Percentiles rank a stretch among this genome's conserved stretches.
These are phyloP conservation scores for Electrona antarctica DNA, from an alignment of 2,113 vertebrate genomes.

Conservation along the genomic window DNA sequence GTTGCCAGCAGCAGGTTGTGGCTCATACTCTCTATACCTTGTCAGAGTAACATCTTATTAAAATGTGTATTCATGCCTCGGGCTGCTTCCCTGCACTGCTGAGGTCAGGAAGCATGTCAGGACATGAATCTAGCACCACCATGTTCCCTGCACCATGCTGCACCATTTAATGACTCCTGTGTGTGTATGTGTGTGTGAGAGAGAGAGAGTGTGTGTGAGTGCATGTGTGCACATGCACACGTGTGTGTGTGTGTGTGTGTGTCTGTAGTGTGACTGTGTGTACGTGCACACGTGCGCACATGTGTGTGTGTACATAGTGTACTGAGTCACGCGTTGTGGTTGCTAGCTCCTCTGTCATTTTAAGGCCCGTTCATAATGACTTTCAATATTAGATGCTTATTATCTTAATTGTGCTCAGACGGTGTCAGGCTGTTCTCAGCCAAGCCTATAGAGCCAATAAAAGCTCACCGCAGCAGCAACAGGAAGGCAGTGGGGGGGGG, in stretches of 20 bases:
- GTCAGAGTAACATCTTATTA: constrained; percentile 53
- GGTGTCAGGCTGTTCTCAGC: constrained; percentile 54
- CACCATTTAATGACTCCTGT: constrained; percentile 51
- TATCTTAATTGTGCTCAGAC: constrained; percentile 74
- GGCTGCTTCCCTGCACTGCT: constrained; percentile 49
- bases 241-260: neutral
- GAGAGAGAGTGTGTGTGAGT: too few species aligned
- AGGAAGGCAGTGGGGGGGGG: neutral
- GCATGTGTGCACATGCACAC: too few species aligned
- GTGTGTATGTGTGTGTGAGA: neutral
- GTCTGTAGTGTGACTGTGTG: constrained; percentile 14
- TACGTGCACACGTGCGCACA: constrained; percentile 6
- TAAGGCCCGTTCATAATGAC: constrained; percentile 64
- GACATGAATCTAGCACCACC: constrained; percentile 54
- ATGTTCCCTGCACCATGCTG: constrained; percentile 27
- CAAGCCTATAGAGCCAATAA: constrained; percentile 51
- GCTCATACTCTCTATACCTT: constrained; percentile 19
- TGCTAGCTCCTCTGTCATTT: constrained; percentile 70
- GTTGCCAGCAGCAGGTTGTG: constrained; percentile 39
- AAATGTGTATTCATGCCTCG: constrained; percentile 45
- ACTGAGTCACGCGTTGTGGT: constrained; percentile 72
- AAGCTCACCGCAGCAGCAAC: constrained; percentile 35
- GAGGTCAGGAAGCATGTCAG: constrained; percentile 66
- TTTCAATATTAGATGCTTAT: constrained; percentile 71
- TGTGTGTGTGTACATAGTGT: constrained; percentile 26